Conservation (phyloP, 1,140 invertebrate genomes). For the Pseudobourletiella spinata region DNA sequence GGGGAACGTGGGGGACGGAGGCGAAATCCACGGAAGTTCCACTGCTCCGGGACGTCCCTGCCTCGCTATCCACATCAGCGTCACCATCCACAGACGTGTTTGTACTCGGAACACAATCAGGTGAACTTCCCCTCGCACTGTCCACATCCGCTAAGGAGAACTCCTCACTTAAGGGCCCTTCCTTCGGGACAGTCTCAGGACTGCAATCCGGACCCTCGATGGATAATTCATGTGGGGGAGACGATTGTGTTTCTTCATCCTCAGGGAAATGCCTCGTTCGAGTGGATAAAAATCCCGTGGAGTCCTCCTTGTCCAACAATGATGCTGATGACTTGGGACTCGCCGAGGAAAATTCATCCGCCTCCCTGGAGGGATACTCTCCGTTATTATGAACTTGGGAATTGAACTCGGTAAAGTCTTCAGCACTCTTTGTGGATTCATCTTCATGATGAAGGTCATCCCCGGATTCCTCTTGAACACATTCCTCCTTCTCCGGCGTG, state of each 20-base stretch:
- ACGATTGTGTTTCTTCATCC: constrained; percentile 20
- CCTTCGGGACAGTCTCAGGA: not conserved
- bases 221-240: constrained; percentile 12
- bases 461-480: too few species aligned
- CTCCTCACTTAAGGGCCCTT: not conserved
- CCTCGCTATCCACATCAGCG: constrained; percentile 1
- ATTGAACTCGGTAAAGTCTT: too few species aligned
- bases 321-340: too few species aligned
- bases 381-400: too few species aligned
- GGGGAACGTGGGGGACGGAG: constrained; percentile 1
- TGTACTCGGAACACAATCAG: not conserved
- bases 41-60: not conserved
- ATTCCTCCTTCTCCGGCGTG: too few species aligned
- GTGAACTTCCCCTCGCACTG: not conserved
- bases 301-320: constrained; percentile 1
- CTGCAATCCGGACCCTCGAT: too few species aligned
- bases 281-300: constrained; percentile 3
- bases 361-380: too few species aligned
- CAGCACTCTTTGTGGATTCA: too few species aligned
- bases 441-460: too few species aligned
- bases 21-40: not conserved
- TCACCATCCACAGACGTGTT: not conserved
- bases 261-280: constrained; percentile 9
- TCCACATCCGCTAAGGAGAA: not conserved
- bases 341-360: too few species aligned